phyloP scores from a whole-genome alignment of 2,888 invertebrate genomes.

The Pyrocoelia pectoralis region DNA sequence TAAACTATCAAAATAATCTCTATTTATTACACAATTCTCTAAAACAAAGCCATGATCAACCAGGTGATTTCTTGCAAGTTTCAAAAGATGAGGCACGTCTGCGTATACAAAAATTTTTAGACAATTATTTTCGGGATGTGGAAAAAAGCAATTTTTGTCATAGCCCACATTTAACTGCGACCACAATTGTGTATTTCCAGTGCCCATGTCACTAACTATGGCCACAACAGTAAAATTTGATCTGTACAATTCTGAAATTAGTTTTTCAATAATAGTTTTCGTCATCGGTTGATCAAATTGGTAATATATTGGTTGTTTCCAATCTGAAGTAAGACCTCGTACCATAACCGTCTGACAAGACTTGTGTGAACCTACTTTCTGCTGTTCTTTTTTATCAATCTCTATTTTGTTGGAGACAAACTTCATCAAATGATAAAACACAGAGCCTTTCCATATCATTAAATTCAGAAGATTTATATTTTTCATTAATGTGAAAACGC shows the following conservation, averaged over 20 bases:
- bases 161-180: conserved; percentile 22
- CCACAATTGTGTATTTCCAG: conserved; percentile 20
- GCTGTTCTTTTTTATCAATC: conserved; percentile 40
- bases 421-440: conserved; percentile 42
- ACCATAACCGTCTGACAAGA: conserved; percentile 41
- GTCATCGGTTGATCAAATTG: conserved; percentile 13
- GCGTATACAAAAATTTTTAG: not conserved
- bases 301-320: conserved; percentile 40
- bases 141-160: conserved; percentile 20
- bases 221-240: conserved; percentile 14
- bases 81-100: conserved; percentile 11
- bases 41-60: conserved; percentile 1
- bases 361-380: conserved; percentile 42
- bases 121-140: not conserved
- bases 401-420: conserved; percentile 40
- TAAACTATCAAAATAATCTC: conserved; percentile 1
- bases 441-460: conserved; percentile 29
- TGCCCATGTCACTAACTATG: conserved; percentile 26
- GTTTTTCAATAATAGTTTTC: not conserved
- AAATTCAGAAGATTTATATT: conserved; percentile 23
- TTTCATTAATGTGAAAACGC: conserved; percentile 38
- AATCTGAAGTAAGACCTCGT: conserved; percentile 36
- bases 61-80: conserved; percentile 10
- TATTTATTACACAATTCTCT: conserved; percentile 2
- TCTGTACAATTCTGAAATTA: not conserved